These are phyloP conservation scores for Sphinx pinastri DNA, from an alignment of 2,888 invertebrate species.

Conservation along the genomic window DNA sequence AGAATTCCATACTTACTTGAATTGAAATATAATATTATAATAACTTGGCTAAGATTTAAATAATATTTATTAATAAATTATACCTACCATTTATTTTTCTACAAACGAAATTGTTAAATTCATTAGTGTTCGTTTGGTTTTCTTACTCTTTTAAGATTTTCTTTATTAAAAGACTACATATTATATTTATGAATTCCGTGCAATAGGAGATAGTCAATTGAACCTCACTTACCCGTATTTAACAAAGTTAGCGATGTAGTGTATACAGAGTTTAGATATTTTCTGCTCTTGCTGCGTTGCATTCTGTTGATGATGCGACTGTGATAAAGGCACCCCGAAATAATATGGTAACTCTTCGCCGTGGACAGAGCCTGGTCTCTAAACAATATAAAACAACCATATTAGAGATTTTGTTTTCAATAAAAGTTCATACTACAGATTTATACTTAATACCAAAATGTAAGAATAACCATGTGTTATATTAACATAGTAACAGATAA, in stretches of 20 bases:
- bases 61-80: neutral
- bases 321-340: constrained; percentile 90
- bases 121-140: neutral
- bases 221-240: constrained; percentile 89
- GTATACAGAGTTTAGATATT: constrained; percentile 90
- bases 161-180: too few species aligned
- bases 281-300: constrained; percentile 90
- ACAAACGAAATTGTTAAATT: neutral
- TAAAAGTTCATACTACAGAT: too few species aligned
- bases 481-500: too few species aligned
- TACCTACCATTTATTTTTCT: neutral
- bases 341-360: constrained; percentile 95
- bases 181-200: too few species aligned
- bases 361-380: constrained; percentile 92
- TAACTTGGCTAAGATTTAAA: neutral
- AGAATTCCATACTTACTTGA: neutral
- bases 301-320: constrained; percentile 87
- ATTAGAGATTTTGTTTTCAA: too few species aligned
- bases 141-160: too few species aligned
- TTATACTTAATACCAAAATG: too few species aligned
- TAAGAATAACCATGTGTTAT: too few species aligned
- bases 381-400: constrained; percentile 32
- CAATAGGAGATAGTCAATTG: too few species aligned
- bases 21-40: neutral
- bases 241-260: constrained; percentile 94